Evolutionary conservation across 1,140 invertebrate species (phyloP), one percentile per base, ranked within the genome.

Genomic region (Leptinotarsa texana): DNA sequence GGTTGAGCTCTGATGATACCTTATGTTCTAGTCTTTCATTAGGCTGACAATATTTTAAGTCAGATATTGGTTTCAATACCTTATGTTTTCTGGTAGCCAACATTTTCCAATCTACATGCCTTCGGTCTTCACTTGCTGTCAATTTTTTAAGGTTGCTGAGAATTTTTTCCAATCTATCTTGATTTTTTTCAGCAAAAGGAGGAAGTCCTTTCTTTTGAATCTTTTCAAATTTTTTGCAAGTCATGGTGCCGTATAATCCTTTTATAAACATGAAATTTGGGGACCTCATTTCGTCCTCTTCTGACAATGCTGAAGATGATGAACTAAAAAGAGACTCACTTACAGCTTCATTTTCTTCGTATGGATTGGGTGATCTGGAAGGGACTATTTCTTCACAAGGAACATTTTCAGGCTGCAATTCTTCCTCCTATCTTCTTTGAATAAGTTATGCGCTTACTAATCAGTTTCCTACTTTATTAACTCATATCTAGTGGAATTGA

Each of bases 31-130:
- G 24, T 51, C 72, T 74, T 13, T 70, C 47, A 63, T 71, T 71
- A 4, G 66, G 8, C 13, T 57, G 18, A 6, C 49, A 68, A 15
- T 72, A 48, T 62, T 51, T 67, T 11, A 77, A 8, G 17, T 77
- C 70, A 18, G 27, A 33, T 21, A 73, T 63, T 48, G 75, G 66
- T 69, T 78, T 79, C 61, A 74, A 48, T 15, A 81, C 75, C 73
- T 81, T 81, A 13, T 69, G 69, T 42, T 76, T 79, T 71, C 79
- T 80, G 1, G 73, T 76, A 17, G 67, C 62, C 22, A 81, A 66
- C 13, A 51, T 73, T 72, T 77, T 80, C 74, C 72, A 76, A 49
- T 81, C 79, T 8, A 67, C 68, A 13, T 75, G 62, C 57, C 77
- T 77, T 4, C 73, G 63, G 48, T 77, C 75, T 67, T 77, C 78